Evolutionary conservation across 2,797 vertebrate genomes (phyloP), one percentile per base, ranked within the genome.

Genomic region (Scyliorhinus canicula): DNA sequence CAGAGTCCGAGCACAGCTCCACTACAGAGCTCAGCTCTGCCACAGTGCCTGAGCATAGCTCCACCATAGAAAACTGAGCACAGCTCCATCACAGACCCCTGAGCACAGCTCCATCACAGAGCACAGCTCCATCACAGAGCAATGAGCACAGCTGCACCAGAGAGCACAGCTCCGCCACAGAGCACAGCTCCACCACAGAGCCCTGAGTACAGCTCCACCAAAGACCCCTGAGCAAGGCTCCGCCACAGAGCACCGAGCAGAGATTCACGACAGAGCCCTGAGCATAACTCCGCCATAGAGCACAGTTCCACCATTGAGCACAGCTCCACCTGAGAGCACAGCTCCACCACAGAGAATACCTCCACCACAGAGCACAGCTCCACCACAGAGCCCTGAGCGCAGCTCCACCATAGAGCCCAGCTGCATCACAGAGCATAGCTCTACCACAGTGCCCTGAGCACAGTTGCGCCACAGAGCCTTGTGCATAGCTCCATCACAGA

Each of bases 361-460:
- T 71, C 69, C 4, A 8, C 28, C 28, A 71, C 26, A 95, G 9
- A 74, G 35, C 35, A 16, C 1, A 31, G 67, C 69, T 77, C 35
- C 71, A 7, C 84, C 95, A 95, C 96, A 95, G 95, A 96, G 96
- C 96, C 96, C 96, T 96, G 97, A 96, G 96, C 96, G 95, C 96
- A 65, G 95, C 96, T 69, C 63, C 95, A 95, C 95, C 96, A 95
- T 95, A 84, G 95, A 95, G 95, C 95, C 95, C 96, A 74, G 31
- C 6, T 74, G 31, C 31, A 0, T 31, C 69, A 74, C 31, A 95
- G 96, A 95, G 95, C 95, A 86, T 95, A 95, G 52, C 96, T 96
- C 91, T 96, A 96, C 96, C 96, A 96, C 96, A 96, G 96, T 57
- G 88, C 95, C 94, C 95, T 95, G 96, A 95, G 95, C 96, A 0